These are phyloP conservation scores for Periplaneta americana DNA, from an alignment of 1,140 invertebrate genomes.

Conservation along the genomic window DNA sequence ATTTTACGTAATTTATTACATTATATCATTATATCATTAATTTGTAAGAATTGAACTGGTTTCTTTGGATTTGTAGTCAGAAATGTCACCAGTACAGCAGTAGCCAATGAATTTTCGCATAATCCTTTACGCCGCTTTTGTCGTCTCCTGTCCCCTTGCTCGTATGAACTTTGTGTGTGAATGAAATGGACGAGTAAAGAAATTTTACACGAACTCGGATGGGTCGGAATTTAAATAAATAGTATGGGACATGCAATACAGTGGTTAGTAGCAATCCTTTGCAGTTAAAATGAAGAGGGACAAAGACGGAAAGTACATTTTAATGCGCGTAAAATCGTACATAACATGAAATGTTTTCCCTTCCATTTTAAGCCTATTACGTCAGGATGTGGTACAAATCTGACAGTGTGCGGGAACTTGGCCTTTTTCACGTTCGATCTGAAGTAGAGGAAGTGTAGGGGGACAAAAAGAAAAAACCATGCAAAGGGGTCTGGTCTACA, in stretches of 20 bases:
- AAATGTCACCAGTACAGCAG: no score
- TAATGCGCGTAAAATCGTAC: neutral
- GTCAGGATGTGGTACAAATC: neutral
- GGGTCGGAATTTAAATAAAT: neutral
- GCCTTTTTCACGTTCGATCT: no score
- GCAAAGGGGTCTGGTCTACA: no score
- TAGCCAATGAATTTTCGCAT: neutral
- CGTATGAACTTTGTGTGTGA: neutral
- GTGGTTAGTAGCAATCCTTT: neutral
- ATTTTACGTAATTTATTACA: no score
- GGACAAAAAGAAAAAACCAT: no score
- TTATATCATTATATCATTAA: no score
- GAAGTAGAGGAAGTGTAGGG: no score
- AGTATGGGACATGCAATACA: neutral
- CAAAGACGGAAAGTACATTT: neutral
- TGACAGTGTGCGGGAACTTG: neutral
- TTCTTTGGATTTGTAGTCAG: no score
- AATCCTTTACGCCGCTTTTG: neutral
- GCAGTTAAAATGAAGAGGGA: neutral
- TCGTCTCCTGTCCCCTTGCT: neutral
- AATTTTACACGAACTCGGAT: neutral
- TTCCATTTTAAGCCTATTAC: neutral
- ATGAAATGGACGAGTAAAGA: neutral
- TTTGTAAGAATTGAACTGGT: no score
- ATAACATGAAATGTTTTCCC: neutral